These are phyloP conservation scores for Phalacrocorax pelagicus DNA, from an alignment of 2,113 vertebrate species.

Conservation along the genomic window DNA sequence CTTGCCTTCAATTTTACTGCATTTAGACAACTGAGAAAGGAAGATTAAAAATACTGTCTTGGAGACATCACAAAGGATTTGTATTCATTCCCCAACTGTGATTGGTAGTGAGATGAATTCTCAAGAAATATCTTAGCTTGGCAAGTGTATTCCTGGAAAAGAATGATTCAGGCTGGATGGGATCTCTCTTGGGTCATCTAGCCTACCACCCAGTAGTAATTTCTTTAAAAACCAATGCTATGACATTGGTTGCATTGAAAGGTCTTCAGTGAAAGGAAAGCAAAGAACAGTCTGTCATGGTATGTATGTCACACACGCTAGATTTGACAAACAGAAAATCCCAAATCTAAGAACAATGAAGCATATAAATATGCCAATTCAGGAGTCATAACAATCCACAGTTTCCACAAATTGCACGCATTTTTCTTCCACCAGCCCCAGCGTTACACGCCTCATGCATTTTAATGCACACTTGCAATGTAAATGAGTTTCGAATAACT, in stretches of 20 bases:
- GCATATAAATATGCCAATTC: slow-evolving; percentile 56
- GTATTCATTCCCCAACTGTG: not conserved
- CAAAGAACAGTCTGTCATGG: not conserved
- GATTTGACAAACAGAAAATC: slow-evolving; percentile 47
- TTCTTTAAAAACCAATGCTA: not conserved
- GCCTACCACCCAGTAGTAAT: not conserved
- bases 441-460: slow-evolving; percentile 25
- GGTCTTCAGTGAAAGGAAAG: not conserved
- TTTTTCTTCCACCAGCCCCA: slow-evolving; percentile 50
- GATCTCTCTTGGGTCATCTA: not conserved
- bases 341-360: slow-evolving; percentile 46
- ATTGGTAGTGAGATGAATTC: slow-evolving; percentile 21
- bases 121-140: slow-evolving; percentile 2
- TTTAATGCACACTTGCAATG: slow-evolving; percentile 60
- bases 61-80: not conserved
- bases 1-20: not conserved
- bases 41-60: slow-evolving; percentile 44
- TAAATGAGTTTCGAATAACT: slow-evolving; percentile 44
- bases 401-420: slow-evolving; percentile 37
- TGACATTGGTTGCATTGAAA: not conserved
- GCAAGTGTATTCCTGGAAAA: not conserved
- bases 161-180: not conserved
- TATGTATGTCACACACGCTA: not conserved
- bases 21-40: not conserved
- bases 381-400: slow-evolving; percentile 57